phyloP scores from a whole-genome alignment of 2,797 vertebrate species.

The Merluccius polli region DNA sequence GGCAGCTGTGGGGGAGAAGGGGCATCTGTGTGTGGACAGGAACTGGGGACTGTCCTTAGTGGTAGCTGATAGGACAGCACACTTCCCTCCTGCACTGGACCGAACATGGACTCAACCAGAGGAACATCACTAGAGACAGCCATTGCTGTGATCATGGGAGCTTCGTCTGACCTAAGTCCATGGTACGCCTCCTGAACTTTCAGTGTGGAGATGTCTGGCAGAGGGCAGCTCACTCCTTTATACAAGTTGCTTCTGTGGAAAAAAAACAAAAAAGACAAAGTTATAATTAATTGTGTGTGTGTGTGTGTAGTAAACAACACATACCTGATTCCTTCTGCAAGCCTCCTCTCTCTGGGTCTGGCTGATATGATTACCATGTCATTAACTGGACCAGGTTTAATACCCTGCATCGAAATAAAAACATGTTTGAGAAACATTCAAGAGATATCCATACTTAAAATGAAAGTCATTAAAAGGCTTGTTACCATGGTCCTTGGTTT shows the following conservation, averaged over 20 bases:
- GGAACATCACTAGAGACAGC: background rate
- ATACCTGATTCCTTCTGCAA: background rate
- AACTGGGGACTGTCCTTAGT: background rate
- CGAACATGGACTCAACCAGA: constrained; percentile 3
- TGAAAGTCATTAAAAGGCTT: background rate
- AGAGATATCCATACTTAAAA: background rate
- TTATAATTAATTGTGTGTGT: no score
- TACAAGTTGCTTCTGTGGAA: constrained; percentile 6
- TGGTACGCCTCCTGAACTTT: no score
- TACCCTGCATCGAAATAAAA: background rate
- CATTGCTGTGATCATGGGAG: background rate
- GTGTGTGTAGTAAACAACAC: background rate
- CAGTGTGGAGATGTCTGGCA: background rate
- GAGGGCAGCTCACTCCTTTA: background rate
- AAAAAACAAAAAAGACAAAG: background rate
- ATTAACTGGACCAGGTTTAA: background rate
- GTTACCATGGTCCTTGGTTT: constrained; percentile 6
- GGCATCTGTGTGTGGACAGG: background rate
- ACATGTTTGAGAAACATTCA: background rate
- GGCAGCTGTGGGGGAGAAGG: background rate
- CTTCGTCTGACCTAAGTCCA: background rate
- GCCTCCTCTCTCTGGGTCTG: background rate
- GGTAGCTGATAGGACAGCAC: background rate
- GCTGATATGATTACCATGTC: background rate
- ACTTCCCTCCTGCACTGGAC: constrained; percentile 2